phyloP scores from a whole-genome alignment of 2,888 invertebrate species.

The Homarus gammarus region DNA sequence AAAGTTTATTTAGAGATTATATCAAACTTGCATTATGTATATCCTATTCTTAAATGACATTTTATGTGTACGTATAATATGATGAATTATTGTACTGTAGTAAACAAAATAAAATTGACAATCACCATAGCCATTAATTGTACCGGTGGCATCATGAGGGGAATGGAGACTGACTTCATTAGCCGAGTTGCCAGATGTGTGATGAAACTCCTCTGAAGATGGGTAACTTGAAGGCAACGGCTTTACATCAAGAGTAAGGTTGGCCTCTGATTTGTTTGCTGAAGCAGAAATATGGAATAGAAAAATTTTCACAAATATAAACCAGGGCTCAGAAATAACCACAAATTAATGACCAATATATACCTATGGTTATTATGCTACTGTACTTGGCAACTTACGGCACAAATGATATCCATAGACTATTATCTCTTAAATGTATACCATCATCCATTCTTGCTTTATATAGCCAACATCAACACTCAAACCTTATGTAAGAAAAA shows the following conservation, averaged over 20 bases:
- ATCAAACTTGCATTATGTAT: too few species aligned
- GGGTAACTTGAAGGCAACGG: slow-evolving; percentile 64
- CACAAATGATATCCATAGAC: neutral
- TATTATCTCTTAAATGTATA: neutral
- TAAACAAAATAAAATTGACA: too few species aligned
- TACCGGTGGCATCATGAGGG: slow-evolving; percentile 5
- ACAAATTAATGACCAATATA: too few species aligned
- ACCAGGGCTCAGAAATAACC: too few species aligned
- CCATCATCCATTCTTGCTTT: neutral
- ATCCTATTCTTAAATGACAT: too few species aligned
- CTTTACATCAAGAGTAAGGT: slow-evolving; percentile 60
- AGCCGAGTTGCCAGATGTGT: neutral
- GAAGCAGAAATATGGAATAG: neutral
- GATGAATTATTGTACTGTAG: too few species aligned
- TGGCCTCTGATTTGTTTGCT: slow-evolving; percentile 69
- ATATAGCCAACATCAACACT: neutral
- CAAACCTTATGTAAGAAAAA: too few species aligned
- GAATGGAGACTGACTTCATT: slow-evolving; percentile 52
- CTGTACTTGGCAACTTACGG: too few species aligned
- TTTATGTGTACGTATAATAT: too few species aligned
- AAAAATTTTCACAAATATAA: neutral
- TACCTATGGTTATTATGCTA: too few species aligned
- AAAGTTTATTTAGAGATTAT: too few species aligned
- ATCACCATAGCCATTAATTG: slow-evolving; percentile 26
- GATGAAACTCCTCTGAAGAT: slow-evolving; percentile 23